Evolutionary conservation across 1,140 invertebrate genomes (phyloP), one percentile per base, ranked within the genome.

Genomic region (Drosophila ambigua): DNA sequence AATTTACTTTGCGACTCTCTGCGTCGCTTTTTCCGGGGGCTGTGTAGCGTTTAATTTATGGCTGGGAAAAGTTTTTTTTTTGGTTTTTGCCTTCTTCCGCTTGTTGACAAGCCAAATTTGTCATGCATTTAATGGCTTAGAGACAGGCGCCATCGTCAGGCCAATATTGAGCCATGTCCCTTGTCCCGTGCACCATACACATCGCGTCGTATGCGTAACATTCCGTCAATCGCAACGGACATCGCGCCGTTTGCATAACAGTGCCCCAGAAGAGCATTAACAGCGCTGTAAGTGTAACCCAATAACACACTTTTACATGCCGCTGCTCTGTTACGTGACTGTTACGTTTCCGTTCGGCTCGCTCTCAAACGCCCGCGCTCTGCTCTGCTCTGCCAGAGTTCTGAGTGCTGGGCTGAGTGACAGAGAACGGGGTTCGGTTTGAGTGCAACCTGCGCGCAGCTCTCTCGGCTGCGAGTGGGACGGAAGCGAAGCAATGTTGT

Each of bases 91-190:
- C 69, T 61, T 63, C 72, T 88, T 82, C 73, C 83, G 74, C 78
- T 77, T 88, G 75, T 87, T 79, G 83, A 88, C 83, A 88, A 60
- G 72, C 67, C 58, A 87, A 87, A 87, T 87, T 88, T 88, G 75
- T 69, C 71, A 76, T 87, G 78, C 68, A 85, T 85, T 85, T 85
- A 85, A 88, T 85, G 74, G 83, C 82, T 88, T 76, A 85, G 79
- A 85, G 79, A 71, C 78, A 82, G 66, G 49, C 67, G 41, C 44
- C 9, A 55, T 54, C 58, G 53, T 48, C 62, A 55, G 41, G 54
- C 54, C 49, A 50, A 50, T 67, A 75, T 75, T 72, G 72, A 75
- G 49, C 35, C 35, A 4, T 48, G 11, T 4, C 35, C 45, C 64
- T 58, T 69, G 67, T 58, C 49, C 45, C 9, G 16, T 23, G 31